Conservation (phyloP, 1,140 invertebrate species). For the Drosophila bipectinata region DNA sequence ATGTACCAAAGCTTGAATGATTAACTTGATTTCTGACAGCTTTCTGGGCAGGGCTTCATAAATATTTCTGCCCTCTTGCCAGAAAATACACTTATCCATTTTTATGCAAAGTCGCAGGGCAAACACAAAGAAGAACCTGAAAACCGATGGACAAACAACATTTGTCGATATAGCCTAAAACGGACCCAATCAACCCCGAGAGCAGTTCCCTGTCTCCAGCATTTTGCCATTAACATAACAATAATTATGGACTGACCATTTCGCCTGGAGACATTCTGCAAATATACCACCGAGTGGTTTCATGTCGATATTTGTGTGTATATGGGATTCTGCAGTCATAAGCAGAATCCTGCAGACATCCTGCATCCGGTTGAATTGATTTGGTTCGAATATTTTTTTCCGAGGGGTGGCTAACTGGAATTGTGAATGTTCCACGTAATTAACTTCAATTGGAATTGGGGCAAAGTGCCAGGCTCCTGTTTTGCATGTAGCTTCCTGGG, state of each 20-base stretch:
- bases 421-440: constrained; percentile 64
- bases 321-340: constrained; percentile 63
- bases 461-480: constrained; percentile 63
- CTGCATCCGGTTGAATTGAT: constrained; percentile 79
- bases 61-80: constrained; percentile 9
- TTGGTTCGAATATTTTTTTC: constrained; percentile 23
- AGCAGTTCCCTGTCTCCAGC: constrained; percentile 18
- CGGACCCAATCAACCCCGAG: constrained; percentile 43
- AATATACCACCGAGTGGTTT: constrained; percentile 33
- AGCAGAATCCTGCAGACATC: constrained; percentile 66
- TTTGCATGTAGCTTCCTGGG: constrained; percentile 16
- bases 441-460: constrained; percentile 67
- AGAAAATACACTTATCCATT: constrained; percentile 27
- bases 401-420: constrained; percentile 40
- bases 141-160: constrained; percentile 64
- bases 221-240: constrained; percentile 71
- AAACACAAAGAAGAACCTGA: constrained; percentile 55
- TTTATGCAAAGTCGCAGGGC: constrained; percentile 74
- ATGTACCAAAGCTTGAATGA: neutral
- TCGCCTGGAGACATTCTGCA: constrained; percentile 56
- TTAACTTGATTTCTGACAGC: constrained; percentile 19
- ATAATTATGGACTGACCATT: constrained; percentile 73
- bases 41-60: constrained; percentile 12
- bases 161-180: constrained; percentile 38
- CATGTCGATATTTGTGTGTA: neutral